phyloP scores from a whole-genome alignment of 2,113 vertebrate species.

The Phalacrocorax aristotelis region DNA sequence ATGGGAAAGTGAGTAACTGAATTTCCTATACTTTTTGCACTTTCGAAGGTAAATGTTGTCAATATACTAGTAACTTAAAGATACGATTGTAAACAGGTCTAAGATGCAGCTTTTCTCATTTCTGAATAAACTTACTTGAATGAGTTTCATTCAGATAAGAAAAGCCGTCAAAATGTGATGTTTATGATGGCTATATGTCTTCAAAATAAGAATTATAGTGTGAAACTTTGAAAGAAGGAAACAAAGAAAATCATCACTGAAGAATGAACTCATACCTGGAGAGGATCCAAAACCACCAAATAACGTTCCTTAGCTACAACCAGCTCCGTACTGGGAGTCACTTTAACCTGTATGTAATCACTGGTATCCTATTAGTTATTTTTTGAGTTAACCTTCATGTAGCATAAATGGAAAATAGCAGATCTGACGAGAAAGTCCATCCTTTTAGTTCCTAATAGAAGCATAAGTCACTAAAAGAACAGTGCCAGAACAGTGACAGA shows the following conservation, averaged over 20 bases:
- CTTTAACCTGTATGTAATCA: not conserved
- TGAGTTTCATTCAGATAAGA: not conserved
- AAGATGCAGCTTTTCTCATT: not conserved
- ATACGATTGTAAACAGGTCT: not conserved
- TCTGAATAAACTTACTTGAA: not conserved
- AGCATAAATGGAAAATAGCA: not conserved
- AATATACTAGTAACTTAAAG: not conserved
- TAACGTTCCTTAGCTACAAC: not conserved
- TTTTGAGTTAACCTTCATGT: slow-evolving; percentile 30
- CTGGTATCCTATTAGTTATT: not conserved
- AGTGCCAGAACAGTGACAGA: slow-evolving; percentile 6
- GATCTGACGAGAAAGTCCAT: slow-evolving; percentile 19
- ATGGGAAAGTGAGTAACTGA: not conserved
- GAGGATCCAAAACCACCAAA: not conserved
- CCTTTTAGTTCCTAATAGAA: not conserved
- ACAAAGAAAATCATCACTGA: not conserved
- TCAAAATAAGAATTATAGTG: not conserved
- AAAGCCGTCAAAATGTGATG: not conserved
- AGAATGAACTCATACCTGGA: not conserved
- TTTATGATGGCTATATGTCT: not conserved
- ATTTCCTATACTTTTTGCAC: not conserved
- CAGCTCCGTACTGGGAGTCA: not conserved
- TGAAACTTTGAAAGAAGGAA: not conserved
- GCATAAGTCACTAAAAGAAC: not conserved
- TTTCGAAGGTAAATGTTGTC: not conserved